Evolutionary conservation across 2,113 vertebrate genomes (phyloP).

Genomic region (Lophochroa leadbeateri): DNA sequence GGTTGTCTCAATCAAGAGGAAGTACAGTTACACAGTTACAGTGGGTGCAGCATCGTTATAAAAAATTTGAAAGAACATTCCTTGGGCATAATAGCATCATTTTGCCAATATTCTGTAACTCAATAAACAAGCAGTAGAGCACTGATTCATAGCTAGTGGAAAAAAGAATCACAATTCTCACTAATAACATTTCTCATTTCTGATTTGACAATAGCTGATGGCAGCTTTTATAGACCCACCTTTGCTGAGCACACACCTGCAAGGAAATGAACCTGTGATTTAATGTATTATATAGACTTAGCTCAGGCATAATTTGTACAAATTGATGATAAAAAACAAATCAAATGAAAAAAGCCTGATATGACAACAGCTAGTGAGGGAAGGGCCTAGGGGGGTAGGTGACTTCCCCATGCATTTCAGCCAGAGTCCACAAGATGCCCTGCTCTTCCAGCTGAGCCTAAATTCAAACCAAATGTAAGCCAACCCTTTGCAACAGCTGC

Average conservation of each 20-base stretch:
- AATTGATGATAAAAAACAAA: neutral
- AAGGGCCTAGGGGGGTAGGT: neutral
- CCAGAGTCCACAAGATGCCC: neutral
- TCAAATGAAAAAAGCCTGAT: neutral
- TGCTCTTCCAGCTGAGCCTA: neutral
- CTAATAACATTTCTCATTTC: slow-evolving; percentile 25
- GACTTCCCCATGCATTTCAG: neutral
- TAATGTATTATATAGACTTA: neutral
- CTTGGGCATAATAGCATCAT: neutral
- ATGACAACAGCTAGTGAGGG: neutral
- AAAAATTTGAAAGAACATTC: neutral
- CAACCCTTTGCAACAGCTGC: neutral
- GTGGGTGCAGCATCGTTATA: neutral
- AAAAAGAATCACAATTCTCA: neutral
- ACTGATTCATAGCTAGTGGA: neutral
- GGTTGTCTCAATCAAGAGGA: neutral
- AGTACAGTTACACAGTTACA: neutral
- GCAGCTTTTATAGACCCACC: neutral
- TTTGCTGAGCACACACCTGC: slow-evolving; percentile 1
- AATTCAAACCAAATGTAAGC: neutral
- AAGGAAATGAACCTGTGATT: slow-evolving; percentile 10
- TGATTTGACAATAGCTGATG: slow-evolving; percentile 20
- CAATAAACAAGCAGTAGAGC: slow-evolving; percentile 1
- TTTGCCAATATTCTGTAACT: slow-evolving; percentile 18
- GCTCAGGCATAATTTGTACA: neutral